Base-by-base conservation (phyloP, 2,888 invertebrate genomes). In the Microplitis deprimator region DNA sequence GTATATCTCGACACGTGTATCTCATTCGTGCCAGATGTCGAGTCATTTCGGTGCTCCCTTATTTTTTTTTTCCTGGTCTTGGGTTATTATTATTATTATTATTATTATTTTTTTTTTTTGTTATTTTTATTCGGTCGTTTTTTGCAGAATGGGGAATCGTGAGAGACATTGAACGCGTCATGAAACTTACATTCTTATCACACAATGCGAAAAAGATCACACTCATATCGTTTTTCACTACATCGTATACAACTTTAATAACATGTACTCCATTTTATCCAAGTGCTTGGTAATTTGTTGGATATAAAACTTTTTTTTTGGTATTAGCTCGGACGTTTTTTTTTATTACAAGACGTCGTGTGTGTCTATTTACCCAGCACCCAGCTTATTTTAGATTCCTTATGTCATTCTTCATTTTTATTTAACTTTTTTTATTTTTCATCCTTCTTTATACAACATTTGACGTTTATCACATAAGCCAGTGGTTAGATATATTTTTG, bases 11-110 rank as follows among this genome's bases (percentile, higher is more conserved):
- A 83, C 83, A 83, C 82, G 82, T 83, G 82, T 81, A 81, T 82
- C 82, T 83, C 81, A 82, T 84, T 82, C 79, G 81, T 80, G 82
- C 83, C 84, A 85, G 83, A 84, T 84, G 84, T 82, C 81, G 81
- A 79, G 80, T 79, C 80, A 82, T 81, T 80, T 83, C 76, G 79
- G 77, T 78, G 70, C 50, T 73, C 71, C 77, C 70, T 79, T 80
- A 78, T 79, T 79, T 76, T 77, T 70, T 70, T 72, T 59, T 74
- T 13, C n/a, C 59, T 50, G 50, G 10, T 50, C 50, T 50, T 50
- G 50, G 50, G 50, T 61, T 70, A 61, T 72, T 61, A 62, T 61
- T 60, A 60, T 29, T 64, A 10, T 76, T 77, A 73, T 72, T 75
- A 20, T 40, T 71, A 68, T 72, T 67, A 79, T 79, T 77, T 78